phyloP scores from a whole-genome alignment of 2,888 invertebrate genomes.

The Yponomeuta cagnagella region DNA sequence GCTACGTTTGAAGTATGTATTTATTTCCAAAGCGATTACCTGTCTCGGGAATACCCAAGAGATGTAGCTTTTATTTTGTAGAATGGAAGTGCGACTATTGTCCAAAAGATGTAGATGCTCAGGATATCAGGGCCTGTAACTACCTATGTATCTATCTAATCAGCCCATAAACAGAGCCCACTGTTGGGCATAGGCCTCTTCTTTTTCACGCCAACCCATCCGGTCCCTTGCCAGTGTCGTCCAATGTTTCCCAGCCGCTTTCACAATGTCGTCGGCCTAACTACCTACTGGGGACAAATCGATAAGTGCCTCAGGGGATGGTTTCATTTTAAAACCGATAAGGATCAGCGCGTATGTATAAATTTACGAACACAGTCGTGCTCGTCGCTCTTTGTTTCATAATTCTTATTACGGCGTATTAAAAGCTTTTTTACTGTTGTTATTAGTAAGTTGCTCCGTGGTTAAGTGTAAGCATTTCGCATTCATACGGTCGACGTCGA shows the following conservation, averaged over 20 bases:
- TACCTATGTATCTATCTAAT: constrained; percentile 17
- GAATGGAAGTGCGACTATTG: too few relatives aligned
- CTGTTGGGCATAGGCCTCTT: too few relatives aligned
- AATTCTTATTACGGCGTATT: background rate
- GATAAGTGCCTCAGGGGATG: constrained; percentile 61
- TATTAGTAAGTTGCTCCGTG: constrained; percentile 19
- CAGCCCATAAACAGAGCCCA: too few relatives aligned
- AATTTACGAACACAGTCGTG: background rate
- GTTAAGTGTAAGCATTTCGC: constrained; percentile 47
- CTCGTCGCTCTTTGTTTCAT: background rate
- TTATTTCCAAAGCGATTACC: too few relatives aligned
- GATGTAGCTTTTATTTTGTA: too few relatives aligned
- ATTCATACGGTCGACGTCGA: constrained; percentile 70
- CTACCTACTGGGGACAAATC: constrained; percentile 55
- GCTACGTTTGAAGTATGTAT: too few relatives aligned
- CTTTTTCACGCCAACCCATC: too few relatives aligned
- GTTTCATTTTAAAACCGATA: constrained; percentile 74
- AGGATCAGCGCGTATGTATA: constrained; percentile 61
- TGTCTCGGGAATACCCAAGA: too few relatives aligned
- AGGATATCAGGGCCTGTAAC: background rate
- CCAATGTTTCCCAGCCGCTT: too few relatives aligned
- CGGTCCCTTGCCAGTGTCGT: too few relatives aligned
- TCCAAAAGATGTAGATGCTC: too few relatives aligned
- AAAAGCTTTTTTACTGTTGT: background rate
- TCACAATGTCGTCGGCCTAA: background rate